Evolutionary conservation across 2,888 invertebrate genomes (phyloP).

Genomic region (Xestia sexstrigata): DNA sequence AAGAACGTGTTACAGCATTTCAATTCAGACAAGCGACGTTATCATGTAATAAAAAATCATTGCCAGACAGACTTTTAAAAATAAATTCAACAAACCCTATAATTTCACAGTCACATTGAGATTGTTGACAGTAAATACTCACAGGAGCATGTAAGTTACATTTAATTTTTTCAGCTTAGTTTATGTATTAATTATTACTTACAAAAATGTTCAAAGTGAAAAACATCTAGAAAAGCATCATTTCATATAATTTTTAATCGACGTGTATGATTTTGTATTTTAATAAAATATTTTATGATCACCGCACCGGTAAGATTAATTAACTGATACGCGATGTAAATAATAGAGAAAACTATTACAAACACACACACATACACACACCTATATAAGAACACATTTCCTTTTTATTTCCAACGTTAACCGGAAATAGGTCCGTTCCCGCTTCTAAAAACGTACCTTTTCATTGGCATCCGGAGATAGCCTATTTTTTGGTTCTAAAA

Average conservation of each 20-base stretch:
- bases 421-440: constrained; percentile 9
- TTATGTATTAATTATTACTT: neutral
- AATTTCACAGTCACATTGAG: neutral
- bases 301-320: neutral
- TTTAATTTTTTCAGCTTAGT: constrained; percentile 13
- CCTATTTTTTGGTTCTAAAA: constrained; percentile 22
- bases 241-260: neutral
- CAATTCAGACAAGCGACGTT: constrained; percentile 44
- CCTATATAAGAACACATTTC: accelerated
- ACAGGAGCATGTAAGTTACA: constrained; percentile 25
- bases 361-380: no score
- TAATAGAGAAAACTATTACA: neutral
- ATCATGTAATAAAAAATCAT: constrained; percentile 44
- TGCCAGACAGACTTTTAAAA: constrained; percentile 16
- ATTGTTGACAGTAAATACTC: neutral
- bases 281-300: neutral
- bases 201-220: neutral
- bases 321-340: neutral
- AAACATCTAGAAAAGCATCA: neutral
- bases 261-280: neutral
- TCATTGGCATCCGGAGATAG: neutral
- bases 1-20: constrained; percentile 62
- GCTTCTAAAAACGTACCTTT: constrained; percentile 29
- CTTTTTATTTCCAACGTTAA: constrained; percentile 2
- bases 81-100: constrained; percentile 12